Evolutionary conservation across 2,113 vertebrate species (phyloP).

Genomic region (Carollia perspicillata): DNA sequence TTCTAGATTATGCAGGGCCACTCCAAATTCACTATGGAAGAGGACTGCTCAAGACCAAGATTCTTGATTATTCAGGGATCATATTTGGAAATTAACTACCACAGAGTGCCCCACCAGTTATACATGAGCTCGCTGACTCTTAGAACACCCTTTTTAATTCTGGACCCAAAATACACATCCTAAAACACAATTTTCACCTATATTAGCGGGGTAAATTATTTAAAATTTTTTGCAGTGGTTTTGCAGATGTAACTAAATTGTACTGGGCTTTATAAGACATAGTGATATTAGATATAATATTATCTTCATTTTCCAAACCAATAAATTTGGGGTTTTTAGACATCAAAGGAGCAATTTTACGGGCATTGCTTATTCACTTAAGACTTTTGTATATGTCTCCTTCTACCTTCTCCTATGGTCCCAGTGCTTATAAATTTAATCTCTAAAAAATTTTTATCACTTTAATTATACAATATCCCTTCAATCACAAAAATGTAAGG

Average conservation of each 20-base stretch:
- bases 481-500: neutral
- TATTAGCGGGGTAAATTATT: neutral
- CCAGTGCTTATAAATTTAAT: neutral
- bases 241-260: constrained; percentile 44
- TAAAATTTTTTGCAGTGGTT: constrained; percentile 34
- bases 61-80: neutral
- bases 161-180: neutral
- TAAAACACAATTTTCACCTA: neutral
- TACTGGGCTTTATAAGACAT: constrained; percentile 27
- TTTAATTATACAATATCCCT: constrained; percentile 29
- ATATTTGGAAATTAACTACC: neutral
- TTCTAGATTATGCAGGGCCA: neutral
- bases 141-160: neutral
- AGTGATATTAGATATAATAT: constrained; percentile 28
- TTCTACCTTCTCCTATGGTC: neutral
- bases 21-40: neutral
- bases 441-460: neutral
- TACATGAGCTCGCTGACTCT: neutral
- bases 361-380: neutral
- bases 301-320: constrained; percentile 15
- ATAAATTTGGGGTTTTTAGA: neutral
- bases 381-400: neutral
- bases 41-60: neutral
- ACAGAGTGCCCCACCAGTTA: neutral
- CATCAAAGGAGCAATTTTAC: neutral